Evolutionary conservation across 2,113 vertebrate species (phyloP).

Genomic region (Isichthys henryi): DNA sequence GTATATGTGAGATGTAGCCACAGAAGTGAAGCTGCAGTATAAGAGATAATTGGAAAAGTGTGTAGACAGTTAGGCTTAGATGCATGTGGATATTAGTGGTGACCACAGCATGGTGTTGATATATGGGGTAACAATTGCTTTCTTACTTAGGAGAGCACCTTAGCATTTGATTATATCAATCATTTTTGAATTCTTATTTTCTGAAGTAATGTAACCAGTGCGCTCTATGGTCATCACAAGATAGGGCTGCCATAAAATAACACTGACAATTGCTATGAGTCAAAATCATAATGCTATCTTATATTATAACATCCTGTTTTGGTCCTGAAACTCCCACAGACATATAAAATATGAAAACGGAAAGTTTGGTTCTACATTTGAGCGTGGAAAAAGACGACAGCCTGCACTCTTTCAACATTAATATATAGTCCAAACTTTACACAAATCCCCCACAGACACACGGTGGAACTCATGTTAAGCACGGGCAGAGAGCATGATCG

Average conservation of each 20-base stretch:
- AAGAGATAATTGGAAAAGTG: not conserved
- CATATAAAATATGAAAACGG: not conserved
- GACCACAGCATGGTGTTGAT: not conserved
- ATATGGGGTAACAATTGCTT: not conserved
- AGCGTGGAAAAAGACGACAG: not conserved
- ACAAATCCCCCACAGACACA: not conserved
- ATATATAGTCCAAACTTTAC: not conserved
- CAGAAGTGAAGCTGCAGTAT: not conserved
- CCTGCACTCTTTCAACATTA: not conserved
- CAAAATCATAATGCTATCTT: not conserved
- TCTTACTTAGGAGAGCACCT: not conserved
- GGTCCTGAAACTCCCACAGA: constrained; percentile 3
- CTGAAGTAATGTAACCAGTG: not conserved
- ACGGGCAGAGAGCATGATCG: not conserved
- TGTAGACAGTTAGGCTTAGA: not conserved
- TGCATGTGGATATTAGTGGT: not conserved
- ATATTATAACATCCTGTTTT: not conserved
- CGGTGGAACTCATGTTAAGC: constrained; percentile 11
- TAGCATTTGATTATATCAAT: not conserved
- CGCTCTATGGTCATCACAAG: not conserved
- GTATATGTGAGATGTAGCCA: not conserved
- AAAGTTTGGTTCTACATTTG: not conserved
- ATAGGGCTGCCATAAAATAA: not conserved
- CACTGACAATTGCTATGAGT: not conserved
- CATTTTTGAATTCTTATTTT: not conserved